These are phyloP conservation scores for Paralichthys olivaceus DNA, from an alignment of 2,113 vertebrate genomes.

Conservation along the genomic window DNA sequence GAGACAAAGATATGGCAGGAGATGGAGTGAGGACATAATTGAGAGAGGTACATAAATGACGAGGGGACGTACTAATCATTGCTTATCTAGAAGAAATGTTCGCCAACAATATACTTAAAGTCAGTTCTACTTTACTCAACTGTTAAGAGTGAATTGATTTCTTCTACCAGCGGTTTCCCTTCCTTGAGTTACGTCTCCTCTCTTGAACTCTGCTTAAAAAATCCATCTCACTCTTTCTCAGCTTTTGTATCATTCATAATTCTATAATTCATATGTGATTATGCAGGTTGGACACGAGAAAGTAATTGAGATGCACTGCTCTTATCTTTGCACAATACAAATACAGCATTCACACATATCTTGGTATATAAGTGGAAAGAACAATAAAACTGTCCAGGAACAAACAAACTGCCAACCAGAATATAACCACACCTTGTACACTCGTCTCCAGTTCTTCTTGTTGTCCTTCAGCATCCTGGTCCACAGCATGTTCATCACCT, in stretches of 20 bases:
- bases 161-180: too few relatives aligned
- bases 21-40: background rate
- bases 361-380: background rate
- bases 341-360: background rate
- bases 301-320: background rate
- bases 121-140: background rate
- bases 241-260: background rate
- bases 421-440: slow-evolving; percentile 91
- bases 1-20: background rate
- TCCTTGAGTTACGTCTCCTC: too few relatives aligned
- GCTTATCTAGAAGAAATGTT: background rate
- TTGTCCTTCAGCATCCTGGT: slow-evolving; percentile 98
- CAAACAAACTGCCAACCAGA: background rate
- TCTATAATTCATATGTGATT: background rate
- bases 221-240: background rate
- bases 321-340: background rate
- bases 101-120: background rate
- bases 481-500: slow-evolving; percentile 99
- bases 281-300: background rate
- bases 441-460: slow-evolving; percentile 99
- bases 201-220: background rate
- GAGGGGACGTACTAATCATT: background rate
- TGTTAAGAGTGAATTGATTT: too few relatives aligned
- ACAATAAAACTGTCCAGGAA: background rate
- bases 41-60: background rate